Evolutionary conservation across 2,888 invertebrate genomes (phyloP), one percentile per base, ranked within the genome.

Genomic region (Caenorhabditis sinica): DNA sequence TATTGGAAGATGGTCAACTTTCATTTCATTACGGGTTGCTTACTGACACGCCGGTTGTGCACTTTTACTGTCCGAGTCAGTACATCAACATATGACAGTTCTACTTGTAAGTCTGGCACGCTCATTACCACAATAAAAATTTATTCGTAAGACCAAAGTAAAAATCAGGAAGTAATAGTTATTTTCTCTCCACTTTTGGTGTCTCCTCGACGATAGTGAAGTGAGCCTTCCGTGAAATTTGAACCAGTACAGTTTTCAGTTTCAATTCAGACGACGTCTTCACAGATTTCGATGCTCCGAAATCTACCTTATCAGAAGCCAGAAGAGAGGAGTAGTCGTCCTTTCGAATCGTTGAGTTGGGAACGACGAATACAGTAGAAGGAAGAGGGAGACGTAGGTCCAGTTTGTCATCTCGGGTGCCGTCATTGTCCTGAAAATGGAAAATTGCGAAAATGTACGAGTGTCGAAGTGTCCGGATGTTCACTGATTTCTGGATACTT

Each of bases 351-450:
- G 86, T 69, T 0, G 89, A 85, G 5, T 90, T 86, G 4, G 80
- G 66, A 1, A 83, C 65, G 40, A 90, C 93, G 90, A 95, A 95
- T 60, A 94, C 93, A 83, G 94, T 94, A 85, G 95, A 94, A 0
- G 94, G 94, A 49, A 95, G 92, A 51, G 93, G 93, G 49, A 95
- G 92, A 81, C 94, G 94, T 90, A 95, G 95, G 91, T 95, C 95
- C 74, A 95, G 91, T 91, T 95, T 95, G 77, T 95, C 91, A 43
- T 86, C 86, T 8, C 71, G 68, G 2, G 85, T 74, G 8, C 83
- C 83, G 63, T 87, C 86, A 9, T 76, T 85, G 33, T 85, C 86
- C 84, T 86, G 74, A n/a, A 86, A 61, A n/a, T n/a, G n/a, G n/a
- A n/a, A n/a, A 86, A 61, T n/a, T n/a, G n/a, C n/a, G n/a, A n/a